Evolutionary conservation across 2,888 invertebrate species (phyloP).

Genomic region (Trisateles emortualis): DNA sequence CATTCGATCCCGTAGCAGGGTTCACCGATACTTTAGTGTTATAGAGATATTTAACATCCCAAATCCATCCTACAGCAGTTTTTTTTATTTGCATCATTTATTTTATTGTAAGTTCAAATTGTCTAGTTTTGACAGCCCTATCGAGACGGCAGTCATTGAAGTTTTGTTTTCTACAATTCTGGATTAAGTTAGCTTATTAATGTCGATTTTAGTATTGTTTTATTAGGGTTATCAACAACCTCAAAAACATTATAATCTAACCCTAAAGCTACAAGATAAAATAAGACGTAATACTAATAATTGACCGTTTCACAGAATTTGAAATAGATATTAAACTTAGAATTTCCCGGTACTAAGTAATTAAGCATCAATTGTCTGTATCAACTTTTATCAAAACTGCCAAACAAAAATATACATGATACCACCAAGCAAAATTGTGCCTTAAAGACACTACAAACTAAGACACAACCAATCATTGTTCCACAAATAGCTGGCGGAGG

Average conservation of each 20-base stretch:
- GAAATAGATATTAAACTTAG: neutral
- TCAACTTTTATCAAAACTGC: constrained; percentile 5
- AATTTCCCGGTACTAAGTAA: constrained; percentile 6
- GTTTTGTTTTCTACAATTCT: too few relatives aligned
- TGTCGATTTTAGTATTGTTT: too few relatives aligned
- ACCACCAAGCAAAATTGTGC: constrained; percentile 56
- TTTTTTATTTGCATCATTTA: too few relatives aligned
- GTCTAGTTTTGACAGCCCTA: too few relatives aligned
- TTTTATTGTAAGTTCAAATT: too few relatives aligned
- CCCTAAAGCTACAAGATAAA: neutral
- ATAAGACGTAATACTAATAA: neutral
- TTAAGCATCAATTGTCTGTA: constrained; percentile 4
- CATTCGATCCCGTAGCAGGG: too few relatives aligned
- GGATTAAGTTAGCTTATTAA: too few relatives aligned
- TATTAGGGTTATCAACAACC: neutral
- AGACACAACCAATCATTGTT: constrained; percentile 83
- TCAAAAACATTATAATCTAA: neutral
- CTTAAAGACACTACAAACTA: constrained; percentile 68
- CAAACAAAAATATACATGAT: constrained; percentile 28
- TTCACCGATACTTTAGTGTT: too few relatives aligned
- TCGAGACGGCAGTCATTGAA: too few relatives aligned
- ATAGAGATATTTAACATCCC: too few relatives aligned
- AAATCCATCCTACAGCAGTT: too few relatives aligned
- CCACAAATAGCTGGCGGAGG: constrained; percentile 77
- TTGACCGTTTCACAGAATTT: constrained; percentile 2